Conservation (phyloP, 2,113 vertebrate genomes). For the Columbina picui region DNA sequence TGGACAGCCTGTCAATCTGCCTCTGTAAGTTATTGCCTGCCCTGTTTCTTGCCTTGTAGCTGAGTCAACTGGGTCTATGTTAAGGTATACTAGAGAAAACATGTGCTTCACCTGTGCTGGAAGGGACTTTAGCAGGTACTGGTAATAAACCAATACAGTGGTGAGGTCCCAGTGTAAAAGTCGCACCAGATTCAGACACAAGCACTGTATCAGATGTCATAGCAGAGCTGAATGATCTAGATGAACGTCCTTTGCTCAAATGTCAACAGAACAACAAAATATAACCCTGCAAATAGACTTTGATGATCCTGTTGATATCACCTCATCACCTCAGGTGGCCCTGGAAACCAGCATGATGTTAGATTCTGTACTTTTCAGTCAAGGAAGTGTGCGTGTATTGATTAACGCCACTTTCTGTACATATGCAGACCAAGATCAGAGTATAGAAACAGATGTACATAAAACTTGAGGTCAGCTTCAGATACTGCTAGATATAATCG, state of each 20-base stretch:
- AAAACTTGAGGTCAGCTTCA: not conserved
- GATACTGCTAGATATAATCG: not conserved
- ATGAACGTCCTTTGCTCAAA: not conserved
- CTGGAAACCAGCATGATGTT: too few species aligned
- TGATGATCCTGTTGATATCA: not conserved
- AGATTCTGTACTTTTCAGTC: not conserved
- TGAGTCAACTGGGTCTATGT: not conserved
- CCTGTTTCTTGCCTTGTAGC: too few species aligned
- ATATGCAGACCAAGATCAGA: not conserved
- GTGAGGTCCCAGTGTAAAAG: not conserved
- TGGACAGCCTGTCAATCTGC: too few species aligned
- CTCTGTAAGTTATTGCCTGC: too few species aligned
- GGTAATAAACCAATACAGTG: too few species aligned
- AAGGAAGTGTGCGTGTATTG: not conserved
- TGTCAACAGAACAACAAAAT: not conserved
- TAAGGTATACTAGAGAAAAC: not conserved
- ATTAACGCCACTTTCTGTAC: not conserved
- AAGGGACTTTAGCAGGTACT: too few species aligned
- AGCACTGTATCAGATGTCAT: not conserved
- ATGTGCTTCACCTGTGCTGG: not conserved
- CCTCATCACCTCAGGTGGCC: too few species aligned
- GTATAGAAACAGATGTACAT: not conserved
- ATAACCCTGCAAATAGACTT: not conserved
- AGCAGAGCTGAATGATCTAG: not conserved
- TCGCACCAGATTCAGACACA: not conserved